These are phyloP conservation scores for Pegoplata infirma DNA, from an alignment of 2,888 invertebrate genomes.

Conservation along the genomic window DNA sequence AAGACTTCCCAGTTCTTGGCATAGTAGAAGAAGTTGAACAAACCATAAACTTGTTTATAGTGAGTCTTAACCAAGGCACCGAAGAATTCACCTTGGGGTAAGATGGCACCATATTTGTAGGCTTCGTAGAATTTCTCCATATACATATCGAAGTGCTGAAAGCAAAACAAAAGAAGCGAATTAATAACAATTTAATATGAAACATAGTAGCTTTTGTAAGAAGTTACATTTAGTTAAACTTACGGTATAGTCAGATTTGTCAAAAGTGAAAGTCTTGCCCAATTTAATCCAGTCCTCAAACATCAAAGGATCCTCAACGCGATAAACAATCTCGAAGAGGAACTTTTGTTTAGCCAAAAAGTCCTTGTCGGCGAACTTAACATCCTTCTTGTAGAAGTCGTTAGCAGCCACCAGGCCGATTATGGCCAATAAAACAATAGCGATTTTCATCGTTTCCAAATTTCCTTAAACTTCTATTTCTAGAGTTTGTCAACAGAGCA, in stretches of 20 bases:
- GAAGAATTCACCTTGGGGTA: conserved; percentile 80
- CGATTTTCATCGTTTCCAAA: conserved; percentile 72
- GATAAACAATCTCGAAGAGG: conserved; percentile 65
- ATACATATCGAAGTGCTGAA: conserved; percentile 66
- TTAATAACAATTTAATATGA: background rate
- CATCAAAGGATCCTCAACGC: conserved; percentile 63
- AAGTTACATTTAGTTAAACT: too few relatives aligned
- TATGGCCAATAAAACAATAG: conserved; percentile 70
- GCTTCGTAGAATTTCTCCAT: conserved; percentile 65
- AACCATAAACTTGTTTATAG: conserved; percentile 79
- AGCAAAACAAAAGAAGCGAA: background rate
- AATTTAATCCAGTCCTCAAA: conserved; percentile 67
- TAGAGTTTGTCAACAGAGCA: too few relatives aligned
- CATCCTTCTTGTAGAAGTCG: conserved; percentile 35
- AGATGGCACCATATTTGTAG: conserved; percentile 74
- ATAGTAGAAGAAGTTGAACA: conserved; percentile 83
- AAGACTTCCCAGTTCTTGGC: conserved; percentile 85
- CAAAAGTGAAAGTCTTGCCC: conserved; percentile 58
- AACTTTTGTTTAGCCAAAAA: conserved; percentile 66
- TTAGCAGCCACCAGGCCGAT: conserved; percentile 69
- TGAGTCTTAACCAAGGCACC: conserved; percentile 79
- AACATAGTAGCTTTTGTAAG: background rate
- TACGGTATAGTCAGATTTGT: conserved; percentile 59
- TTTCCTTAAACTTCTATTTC: too few relatives aligned
- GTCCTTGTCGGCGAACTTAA: conserved; percentile 64